These are phyloP conservation scores for Macrosoma leucophasiata DNA, from an alignment of 2,888 invertebrate genomes.

Conservation along the genomic window DNA sequence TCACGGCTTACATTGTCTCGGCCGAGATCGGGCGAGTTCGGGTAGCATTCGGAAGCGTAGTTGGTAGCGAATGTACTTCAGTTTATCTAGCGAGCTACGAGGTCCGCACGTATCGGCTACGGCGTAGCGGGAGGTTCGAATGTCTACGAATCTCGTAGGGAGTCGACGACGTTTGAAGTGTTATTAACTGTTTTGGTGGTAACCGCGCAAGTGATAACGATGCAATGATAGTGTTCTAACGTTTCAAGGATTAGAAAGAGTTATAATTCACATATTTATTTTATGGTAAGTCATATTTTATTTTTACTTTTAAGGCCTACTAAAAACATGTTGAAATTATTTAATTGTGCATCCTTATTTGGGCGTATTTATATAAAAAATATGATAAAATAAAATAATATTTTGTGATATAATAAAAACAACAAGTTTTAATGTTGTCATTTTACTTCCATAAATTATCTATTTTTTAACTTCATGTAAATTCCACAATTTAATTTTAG, in stretches of 20 bases:
- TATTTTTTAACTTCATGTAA: too few relatives aligned
- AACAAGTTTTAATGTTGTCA: too few relatives aligned
- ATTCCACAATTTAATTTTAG: too few relatives aligned
- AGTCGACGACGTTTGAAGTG: too few relatives aligned
- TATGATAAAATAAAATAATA: too few relatives aligned
- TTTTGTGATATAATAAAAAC: too few relatives aligned
- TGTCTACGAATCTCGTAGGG: constrained; percentile 33
- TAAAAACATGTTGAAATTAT: too few relatives aligned
- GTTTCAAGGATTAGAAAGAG: constrained; percentile 37
- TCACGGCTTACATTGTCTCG: constrained; percentile 65
- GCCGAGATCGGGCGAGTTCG: constrained; percentile 49
- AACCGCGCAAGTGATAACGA: constrained; percentile 30
- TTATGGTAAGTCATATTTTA: constrained; percentile 51
- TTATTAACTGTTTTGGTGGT: constrained; percentile 20
- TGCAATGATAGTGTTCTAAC: constrained; percentile 39
- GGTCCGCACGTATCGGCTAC: constrained; percentile 49
- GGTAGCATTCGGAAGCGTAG: constrained; percentile 44
- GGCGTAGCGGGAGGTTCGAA: constrained; percentile 45
- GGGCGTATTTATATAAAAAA: too few relatives aligned
- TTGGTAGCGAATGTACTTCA: constrained; percentile 51
- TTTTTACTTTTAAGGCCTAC: neutral
- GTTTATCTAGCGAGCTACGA: constrained; percentile 57
- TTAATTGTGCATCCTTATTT: too few relatives aligned
- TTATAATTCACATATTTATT: constrained; percentile 35
- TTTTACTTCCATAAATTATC: too few relatives aligned